Conservation (phyloP, 2,888 invertebrate genomes). For the Petrolisthes cinctipes region DNA sequence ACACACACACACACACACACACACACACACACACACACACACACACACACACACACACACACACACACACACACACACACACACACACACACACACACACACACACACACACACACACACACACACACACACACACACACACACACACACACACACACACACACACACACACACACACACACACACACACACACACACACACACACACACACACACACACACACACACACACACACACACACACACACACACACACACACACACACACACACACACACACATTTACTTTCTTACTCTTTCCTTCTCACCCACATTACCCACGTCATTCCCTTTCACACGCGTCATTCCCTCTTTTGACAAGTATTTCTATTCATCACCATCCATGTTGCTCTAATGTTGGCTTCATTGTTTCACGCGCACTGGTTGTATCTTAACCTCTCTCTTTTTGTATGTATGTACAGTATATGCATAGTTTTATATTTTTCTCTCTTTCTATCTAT, state of each 20-base stretch:
- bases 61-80: not conserved
- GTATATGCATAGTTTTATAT: too few species aligned
- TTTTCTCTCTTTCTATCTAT: too few species aligned
- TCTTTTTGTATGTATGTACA: not conserved
- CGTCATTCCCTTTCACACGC: not conserved
- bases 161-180: constrained; percentile 3
- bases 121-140: not conserved
- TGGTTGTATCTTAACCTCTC: not conserved
- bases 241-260: not conserved
- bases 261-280: not conserved
- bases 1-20: not conserved
- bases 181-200: constrained; percentile 2
- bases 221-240: constrained; percentile 14
- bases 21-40: constrained; percentile 8
- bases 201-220: not conserved
- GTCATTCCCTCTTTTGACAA: not conserved
- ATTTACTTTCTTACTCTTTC: not conserved
- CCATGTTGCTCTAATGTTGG: too few species aligned
- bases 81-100: constrained; percentile 5
- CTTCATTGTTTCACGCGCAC: too few species aligned
- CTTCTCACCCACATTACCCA: not conserved
- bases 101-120: constrained; percentile 3
- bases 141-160: not conserved
- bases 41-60: not conserved
- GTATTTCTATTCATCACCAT: too few species aligned